These are phyloP conservation scores for Deroplatys truncata DNA, from an alignment of 2,888 invertebrate species.

Conservation along the genomic window DNA sequence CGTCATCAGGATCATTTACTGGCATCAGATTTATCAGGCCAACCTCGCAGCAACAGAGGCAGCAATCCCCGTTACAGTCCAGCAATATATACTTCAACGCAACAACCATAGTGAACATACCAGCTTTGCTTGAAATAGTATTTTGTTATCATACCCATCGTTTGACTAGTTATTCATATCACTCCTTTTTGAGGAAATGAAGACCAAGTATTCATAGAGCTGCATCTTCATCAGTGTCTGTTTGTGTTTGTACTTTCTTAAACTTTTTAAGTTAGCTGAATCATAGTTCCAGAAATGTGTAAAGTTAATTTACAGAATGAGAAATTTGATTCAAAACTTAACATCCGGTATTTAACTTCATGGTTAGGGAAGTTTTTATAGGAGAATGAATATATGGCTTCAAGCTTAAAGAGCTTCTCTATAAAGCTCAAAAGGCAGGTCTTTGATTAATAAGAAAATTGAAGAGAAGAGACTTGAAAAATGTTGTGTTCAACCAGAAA, in stretches of 20 bases:
- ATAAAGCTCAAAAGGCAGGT: not conserved
- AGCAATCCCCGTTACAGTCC: conserved; percentile 1
- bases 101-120: not conserved
- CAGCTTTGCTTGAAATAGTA: not conserved
- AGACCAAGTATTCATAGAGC: not conserved
- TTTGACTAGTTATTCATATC: not conserved
- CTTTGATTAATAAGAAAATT: not conserved
- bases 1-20: conserved; percentile 48
- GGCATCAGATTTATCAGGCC: not conserved
- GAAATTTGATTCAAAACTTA: not conserved
- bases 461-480: not conserved
- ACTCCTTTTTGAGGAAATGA: not conserved
- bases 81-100: not conserved
- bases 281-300: not conserved
- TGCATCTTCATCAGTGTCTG: not conserved
- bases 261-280: not conserved
- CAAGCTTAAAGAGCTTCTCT: not conserved
- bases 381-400: not conserved
- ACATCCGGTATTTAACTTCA: not conserved
- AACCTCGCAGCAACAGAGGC: not conserved
- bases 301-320: not conserved
- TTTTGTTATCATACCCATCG: not conserved
- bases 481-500: not conserved
- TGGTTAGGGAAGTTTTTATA: not conserved
- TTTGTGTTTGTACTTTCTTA: not conserved